Evolutionary conservation across 2,797 vertebrate species (phyloP), one percentile per base, ranked within the genome.

Genomic region (Spatula versicolor): DNA sequence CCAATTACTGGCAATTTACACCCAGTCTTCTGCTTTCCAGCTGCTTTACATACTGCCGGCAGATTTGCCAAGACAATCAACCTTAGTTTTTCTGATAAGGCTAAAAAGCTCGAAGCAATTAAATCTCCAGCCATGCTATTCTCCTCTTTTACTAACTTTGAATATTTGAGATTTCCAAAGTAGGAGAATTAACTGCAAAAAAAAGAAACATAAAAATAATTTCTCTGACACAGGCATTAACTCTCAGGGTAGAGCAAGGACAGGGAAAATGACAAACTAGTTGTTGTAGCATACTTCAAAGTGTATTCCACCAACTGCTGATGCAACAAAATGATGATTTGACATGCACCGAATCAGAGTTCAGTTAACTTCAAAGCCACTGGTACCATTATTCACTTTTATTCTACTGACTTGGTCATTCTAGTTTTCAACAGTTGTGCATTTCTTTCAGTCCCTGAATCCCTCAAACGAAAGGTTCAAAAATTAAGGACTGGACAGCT

Each of bases 61-160:
- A 83, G 48, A 80, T 86, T 95, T 97, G 96, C 96, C 92, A 95
- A 75, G 58, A 91, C 89, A 78, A 96, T 97, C 83, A 75, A 96
- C 86, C 72, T 94, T 26, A 35, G 74, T 90, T 95, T 95, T 95
- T 54, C 93, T 95, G 96, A 96, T 92, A 97, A 97, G 93, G 96
- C 97, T 97, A 97, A 96, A 97, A 95, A 87, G 84, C 96, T 97
- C 26, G 45, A 92, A 94, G 96, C 95, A 95, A 77, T 76, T 86
- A 83, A 86, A 86, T 83, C 90, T 92, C 75, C 75, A 97, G 92
- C 68, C 86, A 92, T 16, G 78, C 74, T 39, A 37, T n/a, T 93
- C 66, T 96, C 85, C 77, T 95, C 43, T 93, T 75, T 58, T 41
- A 66, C 66, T 95, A 37, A 95, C 92, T 74, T 77, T 71, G 86